Percentiles rank a stretch among this genome's conserved stretches.
Conservation (phyloP, 92 coral and sea anemone genomes). For the Zoanthus sociatus region DNA sequence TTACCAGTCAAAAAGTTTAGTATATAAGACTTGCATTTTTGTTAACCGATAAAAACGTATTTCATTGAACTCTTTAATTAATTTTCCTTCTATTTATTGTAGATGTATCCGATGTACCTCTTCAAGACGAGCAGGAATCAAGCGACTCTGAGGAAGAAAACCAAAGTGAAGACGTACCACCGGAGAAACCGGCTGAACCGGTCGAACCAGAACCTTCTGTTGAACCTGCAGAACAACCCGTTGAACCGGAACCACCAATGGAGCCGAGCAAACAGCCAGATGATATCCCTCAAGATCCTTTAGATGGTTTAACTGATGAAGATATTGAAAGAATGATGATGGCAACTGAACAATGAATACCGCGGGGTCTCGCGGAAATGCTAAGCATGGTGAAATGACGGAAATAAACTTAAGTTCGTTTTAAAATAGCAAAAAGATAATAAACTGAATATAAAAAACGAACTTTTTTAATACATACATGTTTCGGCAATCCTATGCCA, state of each 20-base stretch:
- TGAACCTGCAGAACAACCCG: neutral
- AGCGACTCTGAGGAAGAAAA: slow-evolving; percentile 22
- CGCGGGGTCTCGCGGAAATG: neutral
- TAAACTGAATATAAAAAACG: too few species aligned
- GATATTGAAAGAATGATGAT: slow-evolving; percentile 31
- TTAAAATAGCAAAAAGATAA: too few species aligned
- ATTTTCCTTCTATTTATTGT: neutral
- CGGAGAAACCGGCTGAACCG: neutral
- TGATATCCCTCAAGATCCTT: slow-evolving; percentile 16
- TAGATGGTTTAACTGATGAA: slow-evolving; percentile 32
- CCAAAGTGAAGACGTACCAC: slow-evolving; percentile 12
- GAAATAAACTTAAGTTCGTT: neutral
- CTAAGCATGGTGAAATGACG: neutral
- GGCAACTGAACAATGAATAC: slow-evolving; percentile 11
- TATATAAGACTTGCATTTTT: too few species aligned
- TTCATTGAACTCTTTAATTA: neutral
- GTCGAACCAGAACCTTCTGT: neutral
- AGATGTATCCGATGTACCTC: neutral
- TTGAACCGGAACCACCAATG: neutral
- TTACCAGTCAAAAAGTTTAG: too few species aligned
- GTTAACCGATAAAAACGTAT: too few species aligned
- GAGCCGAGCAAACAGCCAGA: neutral
- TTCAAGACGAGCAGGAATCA: neutral
- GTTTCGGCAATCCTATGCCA: too few species aligned
- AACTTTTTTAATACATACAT: too few species aligned